A percentile compares a stretch with the other conserved stretches of the same genome.
These are phyloP conservation scores for Spodoptera exigua DNA, from an alignment of 2,888 invertebrate genomes.

Conservation along the genomic window DNA sequence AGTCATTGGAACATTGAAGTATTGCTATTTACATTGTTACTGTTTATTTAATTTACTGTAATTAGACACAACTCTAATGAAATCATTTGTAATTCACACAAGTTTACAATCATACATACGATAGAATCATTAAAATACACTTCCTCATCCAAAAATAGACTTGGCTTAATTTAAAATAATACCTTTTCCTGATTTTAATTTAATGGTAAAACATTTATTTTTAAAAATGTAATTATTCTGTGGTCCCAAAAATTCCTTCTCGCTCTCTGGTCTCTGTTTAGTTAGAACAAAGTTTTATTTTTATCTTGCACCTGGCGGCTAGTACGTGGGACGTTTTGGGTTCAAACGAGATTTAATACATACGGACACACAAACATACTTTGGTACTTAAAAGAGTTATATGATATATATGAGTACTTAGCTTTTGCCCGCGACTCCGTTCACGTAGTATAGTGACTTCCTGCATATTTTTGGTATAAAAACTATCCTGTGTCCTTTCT, in stretches of 20 bases:
- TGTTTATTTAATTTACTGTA: slow-evolving; percentile 9
- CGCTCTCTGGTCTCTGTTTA: slow-evolving; percentile 34
- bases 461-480: too few species aligned
- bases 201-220: neutral
- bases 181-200: too few species aligned
- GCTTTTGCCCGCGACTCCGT: too few species aligned
- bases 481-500: too few species aligned
- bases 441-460: too few species aligned
- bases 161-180: too few species aligned
- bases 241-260: slow-evolving; percentile 40
- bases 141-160: too few species aligned
- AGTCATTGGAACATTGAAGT: slow-evolving; percentile 16
- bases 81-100: too few species aligned
- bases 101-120: too few species aligned
- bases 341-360: slow-evolving; percentile 26
- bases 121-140: too few species aligned
- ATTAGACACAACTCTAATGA: neutral
- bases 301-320: slow-evolving; percentile 39
- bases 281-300: slow-evolving; percentile 21
- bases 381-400: too few species aligned
- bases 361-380: neutral
- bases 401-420: too few species aligned
- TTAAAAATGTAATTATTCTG: slow-evolving; percentile 1
- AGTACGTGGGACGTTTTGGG: slow-evolving; percentile 38
- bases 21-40: slow-evolving; percentile 10